Evolutionary conservation across 2,888 invertebrate genomes (phyloP), one percentile per base, ranked within the genome.

Genomic region (Drosophila macrospina): DNA sequence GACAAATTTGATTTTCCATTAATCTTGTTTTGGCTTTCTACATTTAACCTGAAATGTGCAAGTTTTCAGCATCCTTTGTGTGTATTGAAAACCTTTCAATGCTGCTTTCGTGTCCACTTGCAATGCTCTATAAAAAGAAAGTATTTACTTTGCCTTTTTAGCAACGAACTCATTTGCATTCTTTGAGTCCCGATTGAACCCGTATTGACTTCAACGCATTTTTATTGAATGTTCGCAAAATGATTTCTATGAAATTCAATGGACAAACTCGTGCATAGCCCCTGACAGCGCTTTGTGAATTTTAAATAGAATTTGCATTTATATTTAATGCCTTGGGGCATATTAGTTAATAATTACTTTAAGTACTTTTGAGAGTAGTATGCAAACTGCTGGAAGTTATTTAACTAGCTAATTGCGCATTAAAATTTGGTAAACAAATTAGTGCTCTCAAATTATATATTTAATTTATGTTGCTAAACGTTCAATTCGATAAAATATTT

Each of bases 71-170:
- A 15, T 45, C 5, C 11, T 30, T 41, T 13, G 26, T 57, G 6
- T 56, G 24, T 26, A 37, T 47, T 26, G 20, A n/a, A 37, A 55
- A 42, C 62, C 50, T 48, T 37, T 69, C 59, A 48, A 48, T 41
- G 11, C n/a, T 20, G 10, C 16, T 34, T 42, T 51, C 20, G 28
- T 39, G 39, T 56, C 34, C 42, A 36, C 66, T 66, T 66, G 39
- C 16, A 55, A 54, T 61, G 54, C 75, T 62, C 45, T 74, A 8
- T 37, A 57, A 44, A 61, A 44, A 61, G 45, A 26, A 68, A 56
- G 50, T 36, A 36, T 60, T 39, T 41, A 26, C n/a, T 39, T n/a
- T 24, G 15, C 26, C 41, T 44, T 32, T 47, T 63, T 26, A 8
- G 8, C 42, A n/a, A 26, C 32, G n/a, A 59, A 45, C 26, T 50